Percentiles rank a stretch among this genome's conserved stretches.
Evolutionary conservation across 2,888 invertebrate species (phyloP).

Genomic region (Macrophya annulata): DNA sequence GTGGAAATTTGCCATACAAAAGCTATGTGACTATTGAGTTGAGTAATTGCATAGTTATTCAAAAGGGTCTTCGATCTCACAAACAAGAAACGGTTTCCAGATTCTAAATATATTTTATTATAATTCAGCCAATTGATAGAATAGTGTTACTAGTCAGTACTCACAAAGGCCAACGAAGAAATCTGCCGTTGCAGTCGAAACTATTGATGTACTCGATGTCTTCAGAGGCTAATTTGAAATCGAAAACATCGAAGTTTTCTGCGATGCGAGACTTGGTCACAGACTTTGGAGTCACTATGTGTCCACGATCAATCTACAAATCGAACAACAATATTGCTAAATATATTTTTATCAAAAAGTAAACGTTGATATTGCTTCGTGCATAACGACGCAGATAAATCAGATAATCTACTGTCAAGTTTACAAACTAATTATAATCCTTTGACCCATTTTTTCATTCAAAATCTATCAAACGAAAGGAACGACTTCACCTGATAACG

Average conservation of each 20-base stretch:
- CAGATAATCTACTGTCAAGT: too few relatives aligned
- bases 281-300: constrained; percentile 86
- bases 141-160: constrained; percentile 68
- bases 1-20: too few relatives aligned
- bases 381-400: too few relatives aligned
- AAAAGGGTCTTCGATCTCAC: not conserved
- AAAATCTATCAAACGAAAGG: not conserved
- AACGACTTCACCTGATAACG: constrained; percentile 79
- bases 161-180: constrained; percentile 85
- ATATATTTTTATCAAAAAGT: too few relatives aligned
- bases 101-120: not conserved
- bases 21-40: too few relatives aligned
- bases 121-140: not conserved
- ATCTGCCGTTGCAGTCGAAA: constrained; percentile 87
- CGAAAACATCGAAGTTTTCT: constrained; percentile 87
- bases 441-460: too few relatives aligned
- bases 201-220: constrained; percentile 86
- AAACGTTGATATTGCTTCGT: too few relatives aligned
- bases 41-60: too few relatives aligned
- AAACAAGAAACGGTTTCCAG: not conserved
- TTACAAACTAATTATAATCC: too few relatives aligned
- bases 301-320: constrained; percentile 85
- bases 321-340: constrained; percentile 48
- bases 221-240: constrained; percentile 82
- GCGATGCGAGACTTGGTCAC: constrained; percentile 81